Evolutionary conservation across 1,140 invertebrate species (phyloP), one percentile per base, ranked within the genome.

Genomic region (Mizuhopecten yessoensis): DNA sequence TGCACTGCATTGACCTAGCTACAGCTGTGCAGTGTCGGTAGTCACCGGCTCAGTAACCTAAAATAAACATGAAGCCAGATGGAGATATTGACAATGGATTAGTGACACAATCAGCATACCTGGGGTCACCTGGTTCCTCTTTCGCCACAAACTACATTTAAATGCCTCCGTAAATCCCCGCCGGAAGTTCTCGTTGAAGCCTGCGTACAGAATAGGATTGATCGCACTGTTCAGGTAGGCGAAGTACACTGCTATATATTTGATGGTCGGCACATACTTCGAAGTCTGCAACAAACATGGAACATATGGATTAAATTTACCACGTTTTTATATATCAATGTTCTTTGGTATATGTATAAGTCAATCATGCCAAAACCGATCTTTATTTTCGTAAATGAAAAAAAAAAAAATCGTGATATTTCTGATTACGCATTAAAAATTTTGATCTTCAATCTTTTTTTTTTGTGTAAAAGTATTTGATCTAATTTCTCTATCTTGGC

Each of bases 191-290:
- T 96, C 96, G 92, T 97, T 97, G 91, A 97, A 96, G 33, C 97
- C 97, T 20, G 96, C 97, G 92, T 97, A 97, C 34, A 97, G 95
- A n/a, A 97, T 94, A 3, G 97, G 97, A 93, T 97, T 97, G 75
- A 97, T 90, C 33, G 97, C 96, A 86, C 97, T 97, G 95, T 97
- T 97, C 86, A 96, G 95, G 91, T 97, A 97, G 9, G 97, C 97
- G 17, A 97, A 93, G 92, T 96, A 97, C 75, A 97, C 94, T 0
- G 97, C 97, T 20, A 95, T 94, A 91, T 96, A 97, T 33, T 96
- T 95, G 2, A 97, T 90, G 9, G 92, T 93, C 10, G 94, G 33
- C 42, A 97, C 96, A 96, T 97, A 97, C 15, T 93, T 91, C 0
- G 96, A 96, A 86, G 97, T 90, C 97, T 97, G 93, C 42, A 94